Percentiles rank a stretch among this genome's conserved stretches.
These are phyloP conservation scores for Platycercus adscitus DNA, from an alignment of 2,113 vertebrate species.

Conservation along the genomic window DNA sequence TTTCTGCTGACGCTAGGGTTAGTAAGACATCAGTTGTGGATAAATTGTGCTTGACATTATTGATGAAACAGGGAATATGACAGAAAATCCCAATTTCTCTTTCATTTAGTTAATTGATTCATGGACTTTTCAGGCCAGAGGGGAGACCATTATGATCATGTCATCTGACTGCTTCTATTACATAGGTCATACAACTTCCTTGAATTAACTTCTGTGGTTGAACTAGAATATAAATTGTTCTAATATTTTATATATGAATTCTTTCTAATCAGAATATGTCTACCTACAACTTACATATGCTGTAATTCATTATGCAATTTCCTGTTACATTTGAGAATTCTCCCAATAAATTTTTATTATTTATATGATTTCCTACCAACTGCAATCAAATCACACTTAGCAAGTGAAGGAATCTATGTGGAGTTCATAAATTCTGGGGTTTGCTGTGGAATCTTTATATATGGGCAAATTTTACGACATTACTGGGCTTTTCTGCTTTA, in stretches of 20 bases:
- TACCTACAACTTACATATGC: neutral
- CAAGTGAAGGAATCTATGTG: fast-evolving
- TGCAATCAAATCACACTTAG: neutral
- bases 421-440: neutral
- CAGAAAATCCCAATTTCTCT: neutral
- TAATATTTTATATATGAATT: neutral
- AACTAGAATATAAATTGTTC: neutral
- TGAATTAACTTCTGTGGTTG: neutral
- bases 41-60: neutral
- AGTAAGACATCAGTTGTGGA: neutral
- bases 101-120: constrained; percentile 25
- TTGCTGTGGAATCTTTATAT: neutral
- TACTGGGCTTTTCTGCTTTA: neutral
- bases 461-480: neutral
- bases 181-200: neutral
- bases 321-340: neutral
- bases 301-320: neutral
- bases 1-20: neutral
- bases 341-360: neutral
- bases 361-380: neutral
- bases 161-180: neutral
- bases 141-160: neutral
- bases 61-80: neutral
- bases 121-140: neutral
- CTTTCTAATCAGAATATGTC: neutral